Base-by-base conservation (phyloP, 2,113 vertebrate species). In the Etheostoma cragini region DNA sequence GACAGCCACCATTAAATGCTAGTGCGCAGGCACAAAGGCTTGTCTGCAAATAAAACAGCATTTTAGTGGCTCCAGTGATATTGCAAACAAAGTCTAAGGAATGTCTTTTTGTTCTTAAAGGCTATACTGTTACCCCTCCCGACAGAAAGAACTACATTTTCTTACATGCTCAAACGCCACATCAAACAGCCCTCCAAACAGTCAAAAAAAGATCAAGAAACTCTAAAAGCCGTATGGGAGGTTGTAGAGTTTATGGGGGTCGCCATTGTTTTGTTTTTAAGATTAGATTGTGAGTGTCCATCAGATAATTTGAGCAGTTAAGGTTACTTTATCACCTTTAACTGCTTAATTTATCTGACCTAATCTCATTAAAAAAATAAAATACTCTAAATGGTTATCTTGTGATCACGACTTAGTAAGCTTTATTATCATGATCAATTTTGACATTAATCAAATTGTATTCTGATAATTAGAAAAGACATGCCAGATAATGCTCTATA, bases 41-140 rank as follows among this genome's bases (percentile, higher is more conserved):
- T 3, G 61, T 72, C 45, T 74, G 87, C 72, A 73, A 46, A 35
- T 75, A 35, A 64, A 63, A 79, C 64, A 73, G 52, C 42, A 70
- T 77, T 70, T 83, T 38, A 81, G 72, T 82, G 65, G 64, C 69
- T 83, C 52, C 49, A 73, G 71, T 75, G 60, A 68, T 50, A 67
- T 56, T 68, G 63, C 81, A 87, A 80, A 74, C 66, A 67, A 87
- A 83, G 62, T 70, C 66, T 16, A 17, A 30, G 72, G 81, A 89
- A 89, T 64, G 83, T 80, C 6, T 64, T 53, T 47, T 65, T 74
- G 62, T 81, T 72, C 49, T 65, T 78, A 71, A 83, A 47, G 45
- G 76, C 58, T 76, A 66, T 26, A 46, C 30, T 16, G 50, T 58
- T 47, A 58, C 50, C 63, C 77, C 49, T n/a, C 42, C 22, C 30